These are phyloP conservation scores for Gymnopithys bicolor DNA, from an alignment of 2,797 vertebrate genomes.

Conservation along the genomic window DNA sequence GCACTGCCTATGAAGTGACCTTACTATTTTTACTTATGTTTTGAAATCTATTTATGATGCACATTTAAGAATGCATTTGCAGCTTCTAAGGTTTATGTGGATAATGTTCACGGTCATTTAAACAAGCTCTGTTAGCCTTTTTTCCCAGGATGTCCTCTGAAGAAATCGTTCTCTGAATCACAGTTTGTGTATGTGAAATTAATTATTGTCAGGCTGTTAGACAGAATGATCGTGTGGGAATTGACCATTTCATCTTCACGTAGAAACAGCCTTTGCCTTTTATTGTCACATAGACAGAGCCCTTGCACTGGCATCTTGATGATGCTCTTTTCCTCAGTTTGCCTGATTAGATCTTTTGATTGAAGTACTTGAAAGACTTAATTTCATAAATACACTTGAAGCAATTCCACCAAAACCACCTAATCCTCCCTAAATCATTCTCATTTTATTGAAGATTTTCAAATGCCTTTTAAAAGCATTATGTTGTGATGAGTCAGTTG, in stretches of 20 bases:
- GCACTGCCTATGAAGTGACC: background rate
- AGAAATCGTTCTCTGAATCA: constrained; percentile 6
- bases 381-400: constrained; percentile 39
- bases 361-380: constrained; percentile 29
- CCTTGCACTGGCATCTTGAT: constrained; percentile 1
- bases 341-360: constrained; percentile 42
- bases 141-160: background rate
- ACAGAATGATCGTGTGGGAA: constrained; percentile 21
- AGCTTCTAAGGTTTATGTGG: constrained; percentile 25
- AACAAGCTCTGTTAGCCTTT: constrained; percentile 13
- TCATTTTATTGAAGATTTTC: constrained; percentile 38
- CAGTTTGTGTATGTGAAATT: constrained; percentile 4
- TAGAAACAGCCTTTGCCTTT: constrained; percentile 22
- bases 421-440: constrained; percentile 15
- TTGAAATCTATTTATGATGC: constrained; percentile 32
- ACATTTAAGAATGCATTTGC: constrained; percentile 3
- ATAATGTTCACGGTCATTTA: constrained; percentile 3
- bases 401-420: background rate
- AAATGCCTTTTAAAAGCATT: constrained; percentile 45
- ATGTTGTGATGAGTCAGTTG: constrained; percentile 13
- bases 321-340: background rate
- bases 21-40: constrained; percentile 4
- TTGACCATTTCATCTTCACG: constrained; percentile 27
- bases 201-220: constrained; percentile 25
- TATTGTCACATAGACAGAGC: constrained; percentile 13